Base-by-base conservation (phyloP, 1,140 invertebrate species). In the Zeugodacus cucurbitae region DNA sequence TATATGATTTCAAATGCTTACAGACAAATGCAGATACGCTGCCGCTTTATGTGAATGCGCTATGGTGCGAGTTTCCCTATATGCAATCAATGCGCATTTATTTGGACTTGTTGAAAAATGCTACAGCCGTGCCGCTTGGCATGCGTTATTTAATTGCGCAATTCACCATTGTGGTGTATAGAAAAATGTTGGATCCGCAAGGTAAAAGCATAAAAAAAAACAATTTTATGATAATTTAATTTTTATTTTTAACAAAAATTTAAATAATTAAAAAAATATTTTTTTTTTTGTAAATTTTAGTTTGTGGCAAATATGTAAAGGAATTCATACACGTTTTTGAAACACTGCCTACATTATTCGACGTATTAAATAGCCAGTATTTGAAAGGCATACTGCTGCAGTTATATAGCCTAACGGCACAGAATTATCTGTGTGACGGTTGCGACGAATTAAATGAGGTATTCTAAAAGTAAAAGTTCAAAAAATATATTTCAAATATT, bases 131-230 rank as follows among this genome's bases (percentile, higher is more conserved):
- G 74, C 41, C 74, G 6, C 2, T 54, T n/a, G 26, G 0, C 22
- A 82, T 82, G 74, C 22, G 20, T 11, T 82, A 82, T 82, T 82
- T 82, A 22, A 26, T 82, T 26, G 74, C 74, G 17, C 74, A 82
- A 54, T 48, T 82, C 20, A 29, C n/a, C 0, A 20, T 82, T 54
- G 74, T 54, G 17, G n/a, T 48, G 44, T 82, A 82, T 29, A n/a
- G 37, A 11, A 82, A 82, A 82, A 82, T 82, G n/a, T 10, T 82
- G n/a, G 11, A 26, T 29, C 6, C 1, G 1, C 10, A 7, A 4
- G 64, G 64, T 70, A 70, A 37, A 34, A 32, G 7, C 32, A 34
- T 8, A 32, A 54, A 3, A n/a, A n/a, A n/a, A n/a, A n/a, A n/a
- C n/a, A n/a, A n/a, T n/a, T n/a, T n/a, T n/a, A n/a, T n/a, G n/a